These are phyloP conservation scores for Hyles euphorbiae DNA, from an alignment of 1,140 invertebrate species.

Conservation along the genomic window DNA sequence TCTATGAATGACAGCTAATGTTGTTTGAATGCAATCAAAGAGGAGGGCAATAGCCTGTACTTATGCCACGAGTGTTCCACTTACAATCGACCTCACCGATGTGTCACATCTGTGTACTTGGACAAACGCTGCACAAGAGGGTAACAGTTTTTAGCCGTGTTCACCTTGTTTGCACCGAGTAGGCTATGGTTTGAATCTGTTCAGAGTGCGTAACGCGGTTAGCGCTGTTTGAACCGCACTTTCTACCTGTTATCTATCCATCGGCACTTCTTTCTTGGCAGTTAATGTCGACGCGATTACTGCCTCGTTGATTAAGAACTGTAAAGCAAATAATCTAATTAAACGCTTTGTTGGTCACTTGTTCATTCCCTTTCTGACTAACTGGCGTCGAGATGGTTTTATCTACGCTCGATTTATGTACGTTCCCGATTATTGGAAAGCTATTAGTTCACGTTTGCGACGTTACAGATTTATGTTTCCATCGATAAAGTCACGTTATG, in stretches of 20 bases:
- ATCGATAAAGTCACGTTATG: conserved; percentile 31
- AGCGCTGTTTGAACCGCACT: conserved; percentile 55
- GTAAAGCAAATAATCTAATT: conserved; percentile 40
- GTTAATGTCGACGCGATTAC: conserved; percentile 44
- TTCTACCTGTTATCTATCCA: conserved; percentile 66
- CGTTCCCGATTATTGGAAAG: conserved; percentile 9
- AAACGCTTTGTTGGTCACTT: conserved; percentile 30
- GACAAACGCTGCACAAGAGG: no score
- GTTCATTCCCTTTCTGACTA: conserved; percentile 27
- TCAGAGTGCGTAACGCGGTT: conserved; percentile 63
- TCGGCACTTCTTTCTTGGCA: conserved; percentile 47
- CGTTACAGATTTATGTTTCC: conserved; percentile 14
- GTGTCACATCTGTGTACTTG: no score
- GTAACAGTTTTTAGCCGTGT: conserved; percentile 9
- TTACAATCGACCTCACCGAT: no score
- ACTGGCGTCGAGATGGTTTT: conserved; percentile 15
- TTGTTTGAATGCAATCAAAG: no score
- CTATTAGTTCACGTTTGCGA: conserved; percentile 9
- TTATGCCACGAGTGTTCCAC: no score
- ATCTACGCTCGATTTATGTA: conserved; percentile 15
- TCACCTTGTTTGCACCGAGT: conserved; percentile 36
- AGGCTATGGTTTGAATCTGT: conserved; percentile 42
- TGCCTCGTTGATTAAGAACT: conserved; percentile 44
- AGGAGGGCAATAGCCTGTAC: no score
- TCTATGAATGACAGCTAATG: no score